These are phyloP conservation scores for Upupa epops DNA, from an alignment of 2,113 vertebrate species.

Conservation along the genomic window DNA sequence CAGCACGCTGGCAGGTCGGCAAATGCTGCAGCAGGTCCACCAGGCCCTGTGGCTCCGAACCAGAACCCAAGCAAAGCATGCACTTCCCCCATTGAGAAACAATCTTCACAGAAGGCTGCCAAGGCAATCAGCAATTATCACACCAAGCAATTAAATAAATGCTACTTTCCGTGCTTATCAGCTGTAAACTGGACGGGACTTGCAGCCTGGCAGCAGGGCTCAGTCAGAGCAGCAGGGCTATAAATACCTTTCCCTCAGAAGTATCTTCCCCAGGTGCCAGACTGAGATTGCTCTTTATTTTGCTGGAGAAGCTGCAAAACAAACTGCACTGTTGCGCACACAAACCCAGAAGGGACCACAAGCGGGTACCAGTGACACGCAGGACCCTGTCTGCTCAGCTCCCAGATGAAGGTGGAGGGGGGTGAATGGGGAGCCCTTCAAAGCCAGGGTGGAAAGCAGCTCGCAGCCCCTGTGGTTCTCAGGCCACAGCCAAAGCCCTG, in stretches of 20 bases:
- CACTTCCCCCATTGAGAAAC: not conserved
- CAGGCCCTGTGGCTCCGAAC: not conserved
- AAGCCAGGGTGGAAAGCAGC: not conserved
- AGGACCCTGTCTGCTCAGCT: not conserved
- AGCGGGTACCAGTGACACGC: accelerated
- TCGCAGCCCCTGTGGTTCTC: not conserved
- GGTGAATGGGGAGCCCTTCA: accelerated
- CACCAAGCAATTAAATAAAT: not conserved
- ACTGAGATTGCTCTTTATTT: not conserved
- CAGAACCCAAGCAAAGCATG: not conserved
- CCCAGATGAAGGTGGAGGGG: not conserved
- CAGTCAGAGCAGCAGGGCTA: not conserved
- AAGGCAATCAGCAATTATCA: not conserved
- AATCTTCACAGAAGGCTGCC: not conserved
- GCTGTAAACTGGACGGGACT: slow-evolving; percentile 9
- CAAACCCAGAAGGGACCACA: not conserved
- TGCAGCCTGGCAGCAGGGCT: not conserved
- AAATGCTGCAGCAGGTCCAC: not conserved
- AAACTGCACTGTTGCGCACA: accelerated
- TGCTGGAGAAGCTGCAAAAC: not conserved
- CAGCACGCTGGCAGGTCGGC: accelerated
- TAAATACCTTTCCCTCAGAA: not conserved
- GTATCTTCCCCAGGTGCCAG: not conserved
- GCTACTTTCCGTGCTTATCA: not conserved
- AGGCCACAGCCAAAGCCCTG: not conserved